A percentile compares a stretch with the other conserved stretches of the same genome.
phyloP scores from a whole-genome alignment of 1,140 invertebrate genomes.

The Eurosta solidaginis region DNA sequence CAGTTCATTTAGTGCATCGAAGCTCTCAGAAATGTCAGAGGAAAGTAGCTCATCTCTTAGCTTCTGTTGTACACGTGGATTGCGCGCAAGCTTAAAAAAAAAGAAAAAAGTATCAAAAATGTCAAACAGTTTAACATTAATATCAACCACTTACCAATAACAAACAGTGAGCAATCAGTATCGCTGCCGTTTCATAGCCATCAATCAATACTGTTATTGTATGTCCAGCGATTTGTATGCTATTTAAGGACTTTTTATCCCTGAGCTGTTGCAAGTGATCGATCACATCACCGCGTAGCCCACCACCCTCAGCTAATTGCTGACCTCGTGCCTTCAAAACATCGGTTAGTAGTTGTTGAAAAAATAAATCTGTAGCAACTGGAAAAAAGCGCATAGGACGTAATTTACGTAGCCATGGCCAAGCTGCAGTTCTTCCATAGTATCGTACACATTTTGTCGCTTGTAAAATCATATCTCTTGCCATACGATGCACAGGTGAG shows the following conservation, averaged over 20 bases:
- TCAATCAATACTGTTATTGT: conserved; percentile 36
- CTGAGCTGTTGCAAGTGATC: conserved; percentile 32
- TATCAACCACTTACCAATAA: conserved; percentile 29
- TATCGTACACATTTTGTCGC: conserved; percentile 29
- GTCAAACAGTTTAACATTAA: not conserved
- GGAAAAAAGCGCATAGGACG: conserved; percentile 33
- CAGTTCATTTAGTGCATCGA: conserved; percentile 30
- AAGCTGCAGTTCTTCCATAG: conserved; percentile 31
- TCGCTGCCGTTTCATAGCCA: conserved; percentile 36
- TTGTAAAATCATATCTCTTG: conserved; percentile 24
- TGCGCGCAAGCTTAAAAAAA: conserved; percentile 15
- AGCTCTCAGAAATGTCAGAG: not conserved
- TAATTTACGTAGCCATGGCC: conserved; percentile 32
- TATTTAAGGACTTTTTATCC: conserved; percentile 33
- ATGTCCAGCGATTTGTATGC: conserved; percentile 36
- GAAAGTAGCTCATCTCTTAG: conserved; percentile 26
- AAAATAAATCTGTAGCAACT: conserved; percentile 16
- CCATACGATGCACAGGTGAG: conserved; percentile 32
- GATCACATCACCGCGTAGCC: conserved; percentile 5
- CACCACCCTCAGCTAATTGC: not conserved
- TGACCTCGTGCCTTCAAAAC: not conserved
- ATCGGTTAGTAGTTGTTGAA: conserved; percentile 18
- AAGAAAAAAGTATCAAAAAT: not conserved
- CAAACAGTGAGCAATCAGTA: conserved; percentile 33
- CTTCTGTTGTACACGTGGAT: conserved; percentile 34